Evolutionary conservation across 2,888 invertebrate species (phyloP), one percentile per base, ranked within the genome.

Genomic region (Tricholauxania praeusta): DNA sequence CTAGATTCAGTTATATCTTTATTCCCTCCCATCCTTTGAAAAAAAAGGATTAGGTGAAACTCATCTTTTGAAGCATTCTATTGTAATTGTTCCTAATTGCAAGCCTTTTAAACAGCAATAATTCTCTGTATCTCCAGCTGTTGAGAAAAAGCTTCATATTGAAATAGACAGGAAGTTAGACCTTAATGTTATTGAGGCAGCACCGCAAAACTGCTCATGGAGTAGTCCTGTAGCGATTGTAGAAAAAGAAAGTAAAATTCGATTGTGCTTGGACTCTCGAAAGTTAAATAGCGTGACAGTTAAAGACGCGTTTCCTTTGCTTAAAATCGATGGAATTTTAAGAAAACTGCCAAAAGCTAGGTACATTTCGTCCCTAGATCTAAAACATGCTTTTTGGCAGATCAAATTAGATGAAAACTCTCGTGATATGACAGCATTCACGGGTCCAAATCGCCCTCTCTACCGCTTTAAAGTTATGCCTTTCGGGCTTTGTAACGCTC

Each of bases 141-240:
- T 73, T 1, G 73, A 78, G 19, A 65, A 65, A 28, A 32, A 68
- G 17, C 55, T 76, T 59, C 72, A 74, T 53, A 53, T 52, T 17
- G 82, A 83, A 74, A 75, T 84, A 3, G 64, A 71, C 57, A 62
- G 78, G 6, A 84, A 83, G 82, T 60, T 84, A 7, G 66, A 62
- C 2, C 60, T 77, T 2, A 80, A 76, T 10, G 76, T 84, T 0
- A 78, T 84, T 4, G 81, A 83, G 55, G 75, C 0, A 51, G 62
- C 62, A 32, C 60, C 69, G 10, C 49, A 62, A 14, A 75, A 72
- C 10, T 82, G 83, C 39, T 71, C 78, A 1, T 82, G 82, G 82
- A 77, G 79, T 12, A 80, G 78, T 14, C 81, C 82, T 1, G 77
- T 81, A 3, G 77, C 80, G 0, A 75, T 81, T 69, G 78, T 81